Conservation (phyloP, 2,113 vertebrate species). For the Oxygymnocypris stewartii region DNA sequence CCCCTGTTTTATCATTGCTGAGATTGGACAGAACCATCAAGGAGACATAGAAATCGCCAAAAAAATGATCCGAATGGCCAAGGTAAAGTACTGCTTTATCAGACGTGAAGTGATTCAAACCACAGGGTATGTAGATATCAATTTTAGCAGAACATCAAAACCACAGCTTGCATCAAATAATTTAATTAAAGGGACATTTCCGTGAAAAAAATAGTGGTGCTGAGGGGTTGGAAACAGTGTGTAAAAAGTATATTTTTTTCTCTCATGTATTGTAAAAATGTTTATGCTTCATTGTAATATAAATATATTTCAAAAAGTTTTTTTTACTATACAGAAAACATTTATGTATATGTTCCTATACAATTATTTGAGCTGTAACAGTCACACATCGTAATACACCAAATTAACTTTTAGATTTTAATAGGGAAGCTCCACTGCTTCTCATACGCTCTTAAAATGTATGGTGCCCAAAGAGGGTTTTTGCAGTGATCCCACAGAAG, state of each 20-base stretch:
- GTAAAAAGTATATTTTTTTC: too few relatives aligned
- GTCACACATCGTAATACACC: neutral
- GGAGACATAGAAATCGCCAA: slow-evolving; percentile 87
- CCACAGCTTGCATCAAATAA: neutral
- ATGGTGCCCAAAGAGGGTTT: too few relatives aligned
- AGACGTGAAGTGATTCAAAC: neutral
- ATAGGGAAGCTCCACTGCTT: too few relatives aligned
- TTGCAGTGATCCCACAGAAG: too few relatives aligned
- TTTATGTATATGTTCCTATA: too few relatives aligned
- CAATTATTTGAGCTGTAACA: neutral
- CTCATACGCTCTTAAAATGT: too few relatives aligned
- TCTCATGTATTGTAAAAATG: too few relatives aligned
- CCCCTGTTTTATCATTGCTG: slow-evolving; percentile 91
- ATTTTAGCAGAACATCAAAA: neutral
- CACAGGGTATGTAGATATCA: neutral
- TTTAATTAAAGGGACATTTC: too few relatives aligned
- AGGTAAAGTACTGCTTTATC: slow-evolving; percentile 70
- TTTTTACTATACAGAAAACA: too few relatives aligned
- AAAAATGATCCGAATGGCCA: slow-evolving; percentile 86
- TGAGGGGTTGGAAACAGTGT: too few relatives aligned
- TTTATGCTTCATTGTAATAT: too few relatives aligned
- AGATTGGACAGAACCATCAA: slow-evolving; percentile 93
- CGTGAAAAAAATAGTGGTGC: neutral
- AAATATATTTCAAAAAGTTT: too few relatives aligned
- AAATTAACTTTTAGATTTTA: neutral